These are phyloP conservation scores for Didymodactylos carnosus DNA, from an alignment of 2,888 invertebrate genomes.

Conservation along the genomic window DNA sequence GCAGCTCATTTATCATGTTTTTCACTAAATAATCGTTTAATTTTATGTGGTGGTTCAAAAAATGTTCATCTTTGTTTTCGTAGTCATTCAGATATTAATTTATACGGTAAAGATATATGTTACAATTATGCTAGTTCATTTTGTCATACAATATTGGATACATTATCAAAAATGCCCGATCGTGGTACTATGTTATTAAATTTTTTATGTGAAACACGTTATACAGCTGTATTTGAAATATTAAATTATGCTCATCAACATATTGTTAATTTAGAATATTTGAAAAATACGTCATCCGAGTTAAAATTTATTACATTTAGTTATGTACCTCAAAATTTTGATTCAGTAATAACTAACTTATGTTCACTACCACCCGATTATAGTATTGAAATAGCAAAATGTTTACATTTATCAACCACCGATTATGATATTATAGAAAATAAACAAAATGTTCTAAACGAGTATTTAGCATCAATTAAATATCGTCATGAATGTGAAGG, in stretches of 20 bases:
- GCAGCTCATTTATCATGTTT: constrained; percentile 35
- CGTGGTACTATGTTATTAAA: constrained; percentile 21
- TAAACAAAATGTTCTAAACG: background rate
- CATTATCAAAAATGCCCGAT: constrained; percentile 17
- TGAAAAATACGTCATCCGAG: constrained; percentile 17
- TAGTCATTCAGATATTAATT: constrained; percentile 13
- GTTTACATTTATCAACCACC: background rate
- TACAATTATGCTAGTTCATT: background rate
- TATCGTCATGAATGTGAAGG: background rate
- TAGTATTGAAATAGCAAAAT: background rate
- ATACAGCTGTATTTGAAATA: constrained; percentile 36
- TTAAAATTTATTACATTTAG: background rate
- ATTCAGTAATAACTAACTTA: background rate
- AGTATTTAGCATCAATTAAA: background rate
- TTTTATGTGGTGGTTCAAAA: constrained; percentile 34
- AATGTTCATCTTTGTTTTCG: constrained; percentile 35
- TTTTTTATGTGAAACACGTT: constrained; percentile 23
- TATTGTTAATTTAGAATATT: constrained; percentile 32
- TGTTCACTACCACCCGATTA: background rate
- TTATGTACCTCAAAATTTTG: background rate
- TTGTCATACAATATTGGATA: background rate
- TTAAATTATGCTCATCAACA: constrained; percentile 34
- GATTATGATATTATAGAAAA: background rate
- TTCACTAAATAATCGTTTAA: constrained; percentile 23
- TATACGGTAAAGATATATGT: background rate